These are phyloP conservation scores for human DNA, from an alignment of 2,113 vertebrate species.

Conservation along the genomic window DNA sequence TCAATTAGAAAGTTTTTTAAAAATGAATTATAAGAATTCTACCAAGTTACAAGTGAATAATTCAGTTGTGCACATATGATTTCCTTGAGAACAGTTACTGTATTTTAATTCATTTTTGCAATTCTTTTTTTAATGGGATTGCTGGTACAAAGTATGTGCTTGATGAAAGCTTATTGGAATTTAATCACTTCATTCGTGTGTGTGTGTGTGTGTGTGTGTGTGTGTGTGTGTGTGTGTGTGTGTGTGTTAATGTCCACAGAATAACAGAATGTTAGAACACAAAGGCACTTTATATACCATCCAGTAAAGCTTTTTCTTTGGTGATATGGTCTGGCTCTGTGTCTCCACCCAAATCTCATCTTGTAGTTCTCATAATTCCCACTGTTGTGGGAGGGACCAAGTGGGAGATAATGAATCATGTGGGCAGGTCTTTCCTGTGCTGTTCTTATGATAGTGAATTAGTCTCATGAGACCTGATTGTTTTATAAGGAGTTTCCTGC, in stretches of 20 bases:
- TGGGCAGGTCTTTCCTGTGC: no score
- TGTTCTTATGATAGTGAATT: no score
- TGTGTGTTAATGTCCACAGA: neutral
- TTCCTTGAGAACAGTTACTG: neutral
- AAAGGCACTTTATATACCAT: neutral
- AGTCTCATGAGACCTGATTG: no score
- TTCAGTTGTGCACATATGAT: neutral
- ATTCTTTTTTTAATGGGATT: neutral
- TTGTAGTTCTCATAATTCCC: no score
- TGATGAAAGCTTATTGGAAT: neutral
- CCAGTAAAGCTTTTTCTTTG: neutral
- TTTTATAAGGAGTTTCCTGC: no score
- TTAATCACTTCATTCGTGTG: neutral
- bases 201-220: neutral
- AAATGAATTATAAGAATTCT: neutral
- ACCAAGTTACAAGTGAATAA: neutral
- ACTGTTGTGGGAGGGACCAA: no score
- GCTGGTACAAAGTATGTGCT: neutral
- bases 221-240: neutral
- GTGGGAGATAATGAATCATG: no score
- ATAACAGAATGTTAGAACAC: neutral
- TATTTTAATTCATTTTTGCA: constrained; percentile 19
- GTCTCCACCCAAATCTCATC: no score
- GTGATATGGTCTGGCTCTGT: no score
- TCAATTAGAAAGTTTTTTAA: neutral